phyloP scores from a whole-genome alignment of 2,797 vertebrate genomes.

The Octomys mimax region DNA sequence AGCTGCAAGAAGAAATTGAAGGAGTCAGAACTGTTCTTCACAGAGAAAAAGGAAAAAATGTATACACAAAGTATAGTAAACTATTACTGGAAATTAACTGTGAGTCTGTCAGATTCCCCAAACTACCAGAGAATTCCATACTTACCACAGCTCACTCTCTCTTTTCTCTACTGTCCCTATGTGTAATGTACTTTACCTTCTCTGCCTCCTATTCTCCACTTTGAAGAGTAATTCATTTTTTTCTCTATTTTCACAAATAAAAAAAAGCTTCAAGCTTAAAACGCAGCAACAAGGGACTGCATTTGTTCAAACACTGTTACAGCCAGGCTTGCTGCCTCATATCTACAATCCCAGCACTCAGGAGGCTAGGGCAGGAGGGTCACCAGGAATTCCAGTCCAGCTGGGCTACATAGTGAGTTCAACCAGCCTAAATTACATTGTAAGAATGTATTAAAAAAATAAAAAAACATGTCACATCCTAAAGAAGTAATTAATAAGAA shows the following conservation, averaged over 20 bases:
- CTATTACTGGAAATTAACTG: background rate
- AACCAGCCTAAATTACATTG: background rate
- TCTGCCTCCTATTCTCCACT: background rate
- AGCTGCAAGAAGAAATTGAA: slow-evolving; percentile 70
- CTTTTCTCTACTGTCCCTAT: background rate
- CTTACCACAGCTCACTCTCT: background rate
- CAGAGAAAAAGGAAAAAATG: background rate
- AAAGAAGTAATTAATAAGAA: slow-evolving; percentile 44
- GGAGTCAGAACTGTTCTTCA: slow-evolving; percentile 50
- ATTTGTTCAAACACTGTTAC: background rate
- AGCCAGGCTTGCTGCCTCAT: background rate
- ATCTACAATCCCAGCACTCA: background rate
- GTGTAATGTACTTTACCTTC: background rate
- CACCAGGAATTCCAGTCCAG: background rate
- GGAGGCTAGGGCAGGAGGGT: background rate
- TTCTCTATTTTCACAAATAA: slow-evolving; percentile 54
- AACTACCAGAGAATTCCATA: background rate
- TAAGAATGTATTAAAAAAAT: background rate
- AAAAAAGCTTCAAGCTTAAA: slow-evolving; percentile 47
- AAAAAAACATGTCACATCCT: slow-evolving; percentile 25
- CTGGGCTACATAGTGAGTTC: background rate
- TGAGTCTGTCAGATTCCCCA: background rate
- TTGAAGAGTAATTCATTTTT: slow-evolving; percentile 32
- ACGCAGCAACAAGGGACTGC: background rate
- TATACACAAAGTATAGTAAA: background rate